These are phyloP conservation scores for Sinocyclocheilus grahami DNA, from an alignment of 2,113 vertebrate species.

Conservation along the genomic window DNA sequence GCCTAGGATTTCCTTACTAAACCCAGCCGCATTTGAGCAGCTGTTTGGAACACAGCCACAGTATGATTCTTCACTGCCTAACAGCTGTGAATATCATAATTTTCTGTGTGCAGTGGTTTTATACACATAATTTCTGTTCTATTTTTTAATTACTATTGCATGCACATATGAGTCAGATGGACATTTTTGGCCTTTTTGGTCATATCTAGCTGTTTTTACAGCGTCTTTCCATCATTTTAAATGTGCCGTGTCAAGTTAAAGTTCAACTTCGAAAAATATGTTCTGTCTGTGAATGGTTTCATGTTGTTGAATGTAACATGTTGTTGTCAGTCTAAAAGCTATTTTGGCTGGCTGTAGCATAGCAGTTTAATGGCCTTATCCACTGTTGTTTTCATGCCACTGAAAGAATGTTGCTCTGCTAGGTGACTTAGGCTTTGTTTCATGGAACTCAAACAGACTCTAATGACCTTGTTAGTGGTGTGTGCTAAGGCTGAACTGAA, in stretches of 20 bases:
- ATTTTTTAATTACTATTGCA: neutral
- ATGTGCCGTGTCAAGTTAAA: too few relatives aligned
- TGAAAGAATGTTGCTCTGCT: constrained; percentile 13
- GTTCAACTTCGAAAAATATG: too few relatives aligned
- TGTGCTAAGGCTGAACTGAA: too few relatives aligned
- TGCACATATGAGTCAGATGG: neutral
- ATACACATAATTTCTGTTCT: too few relatives aligned
- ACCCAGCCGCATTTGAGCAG: neutral
- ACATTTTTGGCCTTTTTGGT: neutral
- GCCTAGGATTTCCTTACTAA: constrained; percentile 43
- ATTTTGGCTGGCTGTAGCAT: neutral
- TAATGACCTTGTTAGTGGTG: too few relatives aligned
- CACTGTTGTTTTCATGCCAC: constrained; percentile 6
- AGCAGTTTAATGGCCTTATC: neutral
- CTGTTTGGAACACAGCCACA: constrained; percentile 14
- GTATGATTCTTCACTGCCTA: constrained; percentile 5
- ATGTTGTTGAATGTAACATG: too few relatives aligned
- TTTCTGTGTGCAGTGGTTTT: neutral
- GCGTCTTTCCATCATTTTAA: too few relatives aligned
- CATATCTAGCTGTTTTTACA: neutral
- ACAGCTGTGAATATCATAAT: neutral
- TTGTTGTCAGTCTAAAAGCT: too few relatives aligned
- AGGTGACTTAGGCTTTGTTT: constrained; percentile 7
- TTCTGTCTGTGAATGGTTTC: too few relatives aligned
- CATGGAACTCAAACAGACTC: neutral